Conservation (phyloP, 37 sponge, comb jelly and placozoan genomes). For the Halisarca cf. caerulea region DNA sequence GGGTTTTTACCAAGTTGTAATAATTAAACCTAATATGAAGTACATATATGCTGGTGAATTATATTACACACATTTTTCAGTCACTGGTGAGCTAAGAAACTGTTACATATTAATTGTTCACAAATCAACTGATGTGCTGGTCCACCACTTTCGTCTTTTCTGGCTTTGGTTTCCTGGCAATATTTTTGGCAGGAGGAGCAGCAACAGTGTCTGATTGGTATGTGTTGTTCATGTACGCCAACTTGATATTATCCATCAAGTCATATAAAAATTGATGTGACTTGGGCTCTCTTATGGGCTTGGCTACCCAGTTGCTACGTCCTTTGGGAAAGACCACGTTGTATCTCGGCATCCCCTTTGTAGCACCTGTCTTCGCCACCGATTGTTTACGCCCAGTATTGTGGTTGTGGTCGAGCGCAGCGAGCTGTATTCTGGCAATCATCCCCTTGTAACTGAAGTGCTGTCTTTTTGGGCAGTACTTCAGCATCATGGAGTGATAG, state of each 20-base stretch:
- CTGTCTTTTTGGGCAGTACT: slow-evolving; percentile 29
- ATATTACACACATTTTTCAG: not conserved
- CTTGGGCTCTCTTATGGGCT: slow-evolving; percentile 9
- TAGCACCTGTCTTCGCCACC: not conserved
- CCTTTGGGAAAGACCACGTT: slow-evolving; percentile 1
- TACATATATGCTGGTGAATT: not conserved
- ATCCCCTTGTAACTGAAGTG: slow-evolving; percentile 27
- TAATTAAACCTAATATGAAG: not conserved
- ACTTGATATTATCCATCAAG: not conserved
- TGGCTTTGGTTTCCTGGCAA: slow-evolving; percentile 7
- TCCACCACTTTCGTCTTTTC: slow-evolving; percentile 4
- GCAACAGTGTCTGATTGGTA: too few relatives aligned
- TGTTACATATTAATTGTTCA: not conserved
- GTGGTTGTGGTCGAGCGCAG: slow-evolving; percentile 12
- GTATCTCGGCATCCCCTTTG: too few relatives aligned
- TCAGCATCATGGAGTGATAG: slow-evolving; percentile 5
- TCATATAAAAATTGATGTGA: not conserved
- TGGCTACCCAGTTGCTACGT: not conserved
- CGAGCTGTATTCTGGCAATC: not conserved
- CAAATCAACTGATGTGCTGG: slow-evolving; percentile 9
- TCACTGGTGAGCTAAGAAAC: not conserved
- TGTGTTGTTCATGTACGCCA: not conserved
- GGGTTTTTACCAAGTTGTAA: not conserved
- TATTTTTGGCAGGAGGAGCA: slow-evolving; percentile 15
- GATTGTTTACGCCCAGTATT: not conserved